Evolutionary conservation across 2,888 invertebrate genomes (phyloP), one percentile per base, ranked within the genome.

Genomic region (Drosophila kambysellisi): DNA sequence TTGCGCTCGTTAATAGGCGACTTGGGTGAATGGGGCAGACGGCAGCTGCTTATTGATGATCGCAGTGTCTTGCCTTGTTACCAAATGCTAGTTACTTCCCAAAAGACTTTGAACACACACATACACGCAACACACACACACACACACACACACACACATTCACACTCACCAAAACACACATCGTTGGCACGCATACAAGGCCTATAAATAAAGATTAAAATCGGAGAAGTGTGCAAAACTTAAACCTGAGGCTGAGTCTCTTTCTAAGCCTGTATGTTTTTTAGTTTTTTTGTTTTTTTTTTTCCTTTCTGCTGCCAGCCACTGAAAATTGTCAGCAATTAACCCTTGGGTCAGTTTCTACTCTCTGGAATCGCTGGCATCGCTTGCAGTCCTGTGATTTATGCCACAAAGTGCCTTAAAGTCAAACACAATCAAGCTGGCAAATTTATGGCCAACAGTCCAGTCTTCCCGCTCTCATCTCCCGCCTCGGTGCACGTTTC

Each of bases 131-230:
- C 30, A 30, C 30, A 64, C 58, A 71, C 57, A 63, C 64, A 56
- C 43, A 11, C 51, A 68, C 51, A 68, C 48, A 56, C 41, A 53
- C 59, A 59, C 15, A 52, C 29, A 32, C 52, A 48, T 11, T 11
- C 32, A n/a, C 32, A 51, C 53, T 25, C 37, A 50, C 3, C 25
- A 46, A 46, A 46, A 50, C 50, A 50, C 50, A 50, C 29, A 29
- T 50, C 25, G 37, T 48, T 46, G 68, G 72, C 62, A 68, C 50
- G 64, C 73, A 72, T 63, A 64, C 61, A 30, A 69, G 69, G 73
- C 70, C 84, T 87, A 87, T 87, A 89, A 87, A 87, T 89, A 88
- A 89, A 87, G 87, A 87, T 87, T 87, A 89, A 78, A 78, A 87
- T 89, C 87, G 76, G 68, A 64, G 65, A 75, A 70, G 71, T 78